These are phyloP conservation scores for Molossus molossus DNA, from an alignment of 2,797 vertebrate species.

Conservation along the genomic window DNA sequence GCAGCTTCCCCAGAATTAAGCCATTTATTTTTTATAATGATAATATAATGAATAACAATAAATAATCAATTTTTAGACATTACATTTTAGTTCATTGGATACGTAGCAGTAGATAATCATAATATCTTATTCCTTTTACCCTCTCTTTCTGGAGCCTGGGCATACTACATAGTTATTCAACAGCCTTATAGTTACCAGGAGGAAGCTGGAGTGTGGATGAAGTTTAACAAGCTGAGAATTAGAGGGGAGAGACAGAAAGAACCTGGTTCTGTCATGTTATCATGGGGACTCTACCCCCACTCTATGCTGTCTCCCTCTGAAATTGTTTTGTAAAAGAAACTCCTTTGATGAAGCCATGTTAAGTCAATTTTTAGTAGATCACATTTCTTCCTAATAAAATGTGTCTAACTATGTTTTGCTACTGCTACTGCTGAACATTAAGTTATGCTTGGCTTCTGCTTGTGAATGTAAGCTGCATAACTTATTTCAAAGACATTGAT, in stretches of 20 bases:
- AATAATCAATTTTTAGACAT: background rate
- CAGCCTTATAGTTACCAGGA: background rate
- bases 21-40: background rate
- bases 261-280: background rate
- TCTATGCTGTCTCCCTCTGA: background rate
- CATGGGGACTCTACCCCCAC: too few species aligned
- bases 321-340: background rate
- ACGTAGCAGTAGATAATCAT: background rate
- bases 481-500: background rate
- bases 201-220: background rate
- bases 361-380: background rate
- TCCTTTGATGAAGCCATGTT: background rate
- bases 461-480: background rate
- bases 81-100: background rate
- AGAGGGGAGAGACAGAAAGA: background rate
- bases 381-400: background rate
- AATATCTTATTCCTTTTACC: background rate
- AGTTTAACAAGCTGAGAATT: background rate
- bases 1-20: background rate
- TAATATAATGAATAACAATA: background rate
- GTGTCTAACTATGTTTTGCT: background rate
- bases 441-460: background rate
- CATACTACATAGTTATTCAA: fast-evolving
- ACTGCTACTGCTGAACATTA: background rate
- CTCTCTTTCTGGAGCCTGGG: background rate